A percentile compares a stretch with the other conserved stretches of the same genome.
These are phyloP conservation scores for Catagonus wagneri DNA, from an alignment of 2,113 vertebrate species.

Conservation along the genomic window DNA sequence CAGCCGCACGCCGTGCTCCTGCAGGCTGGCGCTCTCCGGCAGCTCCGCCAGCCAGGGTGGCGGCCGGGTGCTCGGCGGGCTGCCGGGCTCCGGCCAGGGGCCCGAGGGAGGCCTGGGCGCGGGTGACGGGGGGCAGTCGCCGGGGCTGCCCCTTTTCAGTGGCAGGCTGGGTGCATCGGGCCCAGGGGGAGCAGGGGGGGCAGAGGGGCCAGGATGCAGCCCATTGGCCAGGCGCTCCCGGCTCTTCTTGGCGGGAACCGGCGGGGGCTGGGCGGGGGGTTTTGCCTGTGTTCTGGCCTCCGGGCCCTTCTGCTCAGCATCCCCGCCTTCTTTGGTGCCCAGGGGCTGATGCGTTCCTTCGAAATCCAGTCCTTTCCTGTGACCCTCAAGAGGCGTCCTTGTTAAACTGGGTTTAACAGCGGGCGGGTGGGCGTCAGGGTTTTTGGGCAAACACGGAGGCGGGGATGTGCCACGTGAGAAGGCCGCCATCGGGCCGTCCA, in stretches of 20 bases:
- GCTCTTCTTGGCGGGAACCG: conserved; percentile 97
- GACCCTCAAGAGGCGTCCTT: conserved; percentile 85
- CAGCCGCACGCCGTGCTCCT: conserved; percentile 92
- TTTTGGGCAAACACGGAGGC: conserved; percentile 64
- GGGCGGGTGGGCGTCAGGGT: conserved; percentile 77
- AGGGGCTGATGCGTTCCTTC: conserved; percentile 76
- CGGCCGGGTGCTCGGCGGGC: conserved; percentile 82
- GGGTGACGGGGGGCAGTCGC: conserved; percentile 81
- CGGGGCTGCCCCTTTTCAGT: conserved; percentile 86
- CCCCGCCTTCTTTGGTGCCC: conserved; percentile 81
- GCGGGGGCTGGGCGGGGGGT: conserved; percentile 94
- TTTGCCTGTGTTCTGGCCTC: conserved; percentile 90
- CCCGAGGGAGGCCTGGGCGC: conserved; percentile 78
- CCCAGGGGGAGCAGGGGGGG: conserved; percentile 80
- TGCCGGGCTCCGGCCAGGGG: conserved; percentile 87
- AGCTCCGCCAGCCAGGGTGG: conserved; percentile 92
- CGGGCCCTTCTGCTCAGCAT: conserved; percentile 79
- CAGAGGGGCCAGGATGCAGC: conserved; percentile 85
- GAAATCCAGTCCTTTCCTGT: conserved; percentile 79
- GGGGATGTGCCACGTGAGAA: conserved; percentile 22
- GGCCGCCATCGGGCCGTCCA: conserved; percentile 52
- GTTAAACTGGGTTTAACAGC: conserved; percentile 69
- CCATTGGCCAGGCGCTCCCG: conserved; percentile 95
- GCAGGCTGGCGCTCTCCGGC: conserved; percentile 87
- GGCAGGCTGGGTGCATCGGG: conserved; percentile 89